Evolutionary conservation across 1,140 invertebrate genomes (phyloP).

Genomic region (Solenopsis invicta): DNA sequence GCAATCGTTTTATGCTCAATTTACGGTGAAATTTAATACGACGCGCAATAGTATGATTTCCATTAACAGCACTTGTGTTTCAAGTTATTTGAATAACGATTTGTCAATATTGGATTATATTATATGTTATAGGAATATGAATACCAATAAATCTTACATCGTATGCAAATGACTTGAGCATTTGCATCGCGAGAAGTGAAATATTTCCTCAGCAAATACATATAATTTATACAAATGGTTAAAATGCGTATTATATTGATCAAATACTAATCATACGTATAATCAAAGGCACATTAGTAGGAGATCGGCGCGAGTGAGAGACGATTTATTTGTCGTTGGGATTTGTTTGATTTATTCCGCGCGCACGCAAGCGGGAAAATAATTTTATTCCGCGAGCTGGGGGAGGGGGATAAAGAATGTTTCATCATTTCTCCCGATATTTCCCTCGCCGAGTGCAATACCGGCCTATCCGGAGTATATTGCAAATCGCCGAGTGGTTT

Average conservation of each 20-base stretch:
- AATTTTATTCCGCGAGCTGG: slow-evolving; percentile 31
- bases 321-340: too few relatives aligned
- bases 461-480: neutral
- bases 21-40: neutral
- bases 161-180: neutral
- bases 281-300: neutral
- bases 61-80: neutral
- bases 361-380: slow-evolving; percentile 10
- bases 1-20: neutral
- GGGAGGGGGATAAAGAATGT: slow-evolving; percentile 17
- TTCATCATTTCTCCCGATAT: slow-evolving; percentile 44
- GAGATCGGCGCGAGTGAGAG: neutral
- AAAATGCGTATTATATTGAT: neutral
- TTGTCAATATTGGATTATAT: neutral
- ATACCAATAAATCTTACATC: neutral
- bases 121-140: neutral
- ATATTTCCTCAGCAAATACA: neutral
- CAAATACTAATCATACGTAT: neutral
- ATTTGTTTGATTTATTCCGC: slow-evolving; percentile 21
- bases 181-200: slow-evolving; percentile 9
- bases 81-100: slow-evolving; percentile 14
- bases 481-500: slow-evolving; percentile 12
- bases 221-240: neutral
- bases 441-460: slow-evolving; percentile 19
- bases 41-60: neutral